Evolutionary conservation across 2,113 vertebrate species (phyloP), one percentile per base, ranked within the genome.

Genomic region (Apaloderma vittatum): DNA sequence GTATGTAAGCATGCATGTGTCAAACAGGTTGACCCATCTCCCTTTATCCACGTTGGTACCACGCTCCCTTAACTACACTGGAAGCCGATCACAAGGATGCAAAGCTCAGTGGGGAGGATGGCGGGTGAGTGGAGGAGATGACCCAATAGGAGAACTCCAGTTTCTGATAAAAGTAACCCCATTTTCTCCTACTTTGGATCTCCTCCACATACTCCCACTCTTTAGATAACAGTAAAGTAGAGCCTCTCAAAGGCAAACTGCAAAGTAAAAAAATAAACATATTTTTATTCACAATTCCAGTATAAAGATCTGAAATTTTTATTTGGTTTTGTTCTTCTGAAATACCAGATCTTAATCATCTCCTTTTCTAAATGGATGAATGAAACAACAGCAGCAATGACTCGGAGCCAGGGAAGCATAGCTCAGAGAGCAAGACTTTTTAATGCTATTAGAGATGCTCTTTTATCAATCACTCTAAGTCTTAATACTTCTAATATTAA

Each of bases 1-100:
- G 94, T 97, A 97, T 45, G 96, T 97, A 97, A 97, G 94, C 95
- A 97, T 96, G 97, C 97, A 97, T 97, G 96, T 96, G 95, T 97
- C 97, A 97, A 97, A 97, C 95, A 97, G 97, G 97, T 97, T 95
- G 97, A 97, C 97, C 97, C 97, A 92, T 94, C 95, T 97, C 95
- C 95, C 97, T 97, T 96, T 97, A 97, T 96, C 93, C 94, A 95
- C 22, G 94, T 74, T 97, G 94, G 86, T 93, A 96, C 84, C 95
- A 97, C 76, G 84, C 96, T 95, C 96, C 94, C 96, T 97, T 94
- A 95, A 94, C 96, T 95, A 97, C 96, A 97, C 95, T 96, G 93
- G 79, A 97, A 97, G 96, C 95, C 92, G 88, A 96, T 96, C 97
- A 97, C 93, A 96, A 95, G 93, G 95, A 96, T 97, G 96, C 95